Percentiles rank a stretch among this genome's conserved stretches.
phyloP scores from a whole-genome alignment of 1,140 invertebrate species.

The Pinna nobilis region DNA sequence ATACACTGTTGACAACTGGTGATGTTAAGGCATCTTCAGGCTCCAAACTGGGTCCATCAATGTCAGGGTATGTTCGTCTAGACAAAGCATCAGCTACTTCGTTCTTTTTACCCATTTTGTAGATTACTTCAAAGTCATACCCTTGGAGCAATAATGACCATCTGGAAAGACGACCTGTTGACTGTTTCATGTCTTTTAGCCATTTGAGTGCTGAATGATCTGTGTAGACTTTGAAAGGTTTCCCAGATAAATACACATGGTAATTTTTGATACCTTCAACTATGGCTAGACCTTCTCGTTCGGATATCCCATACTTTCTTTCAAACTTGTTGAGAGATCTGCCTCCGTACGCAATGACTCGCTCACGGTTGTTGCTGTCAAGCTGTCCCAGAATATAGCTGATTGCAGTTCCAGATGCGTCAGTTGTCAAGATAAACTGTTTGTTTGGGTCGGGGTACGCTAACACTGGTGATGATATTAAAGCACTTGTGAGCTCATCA shows the following conservation, averaged over 20 bases:
- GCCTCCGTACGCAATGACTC: slow-evolving; percentile 19
- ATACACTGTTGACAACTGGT: no score
- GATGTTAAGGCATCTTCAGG: slow-evolving; percentile 2
- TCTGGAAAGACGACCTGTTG: slow-evolving; percentile 15
- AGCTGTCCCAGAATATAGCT: slow-evolving; percentile 29
- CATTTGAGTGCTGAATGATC: slow-evolving; percentile 39
- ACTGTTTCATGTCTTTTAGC: slow-evolving; percentile 31
- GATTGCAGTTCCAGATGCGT: slow-evolving; percentile 35
- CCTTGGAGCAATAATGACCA: slow-evolving; percentile 36
- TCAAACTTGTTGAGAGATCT: slow-evolving; percentile 16
- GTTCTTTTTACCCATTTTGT: slow-evolving; percentile 13
- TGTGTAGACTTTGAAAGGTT: slow-evolving; percentile 31
- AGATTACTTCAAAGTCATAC: slow-evolving; percentile 18
- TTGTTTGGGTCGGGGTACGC: slow-evolving; percentile 30
- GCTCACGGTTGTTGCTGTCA: not conserved
- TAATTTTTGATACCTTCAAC: slow-evolving; percentile 32
- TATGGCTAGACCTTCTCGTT: slow-evolving; percentile 40
- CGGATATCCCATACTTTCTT: slow-evolving; percentile 25
- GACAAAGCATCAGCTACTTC: slow-evolving; percentile 9
- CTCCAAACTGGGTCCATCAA: not conserved
- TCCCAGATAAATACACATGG: slow-evolving; percentile 33
- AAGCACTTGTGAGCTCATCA: slow-evolving; percentile 11
- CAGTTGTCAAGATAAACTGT: slow-evolving; percentile 30
- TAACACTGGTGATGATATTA: slow-evolving; percentile 19
- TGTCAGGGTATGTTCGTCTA: slow-evolving; percentile 24